These are phyloP conservation scores for Cephus nigrinus DNA, from an alignment of 2,888 invertebrate genomes.

Conservation along the genomic window DNA sequence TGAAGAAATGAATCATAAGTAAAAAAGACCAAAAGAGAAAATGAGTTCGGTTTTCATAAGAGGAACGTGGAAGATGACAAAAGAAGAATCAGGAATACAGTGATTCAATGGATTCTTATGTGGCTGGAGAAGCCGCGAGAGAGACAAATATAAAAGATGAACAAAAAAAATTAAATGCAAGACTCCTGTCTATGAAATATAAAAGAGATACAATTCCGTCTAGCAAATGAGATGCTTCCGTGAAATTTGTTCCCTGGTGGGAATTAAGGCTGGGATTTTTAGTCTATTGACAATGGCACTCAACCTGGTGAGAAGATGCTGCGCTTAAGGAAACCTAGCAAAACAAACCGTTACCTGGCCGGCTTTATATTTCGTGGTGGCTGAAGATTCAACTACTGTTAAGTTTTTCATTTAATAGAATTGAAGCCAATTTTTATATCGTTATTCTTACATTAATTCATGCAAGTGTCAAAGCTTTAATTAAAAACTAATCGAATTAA, in stretches of 20 bases:
- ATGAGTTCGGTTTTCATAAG: neutral
- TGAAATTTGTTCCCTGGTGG: neutral
- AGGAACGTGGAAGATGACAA: neutral
- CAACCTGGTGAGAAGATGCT: neutral
- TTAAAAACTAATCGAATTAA: neutral
- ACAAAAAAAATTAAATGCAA: neutral
- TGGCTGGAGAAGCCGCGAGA: neutral
- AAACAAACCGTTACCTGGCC: slow-evolving; percentile 58
- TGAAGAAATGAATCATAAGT: neutral
- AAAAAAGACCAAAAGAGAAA: neutral
- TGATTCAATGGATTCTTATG: too few relatives aligned
- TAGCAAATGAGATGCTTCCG: neutral
- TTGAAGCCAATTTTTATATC: neutral
- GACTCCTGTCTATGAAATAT: too few relatives aligned
- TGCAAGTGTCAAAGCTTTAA: neutral
- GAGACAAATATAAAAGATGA: neutral
- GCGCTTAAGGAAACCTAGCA: neutral
- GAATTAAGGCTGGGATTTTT: neutral
- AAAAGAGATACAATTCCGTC: too few relatives aligned
- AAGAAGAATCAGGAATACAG: neutral
- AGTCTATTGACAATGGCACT: neutral
- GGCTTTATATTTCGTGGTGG: slow-evolving; percentile 47
- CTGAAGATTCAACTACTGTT: neutral
- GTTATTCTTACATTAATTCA: too few relatives aligned
- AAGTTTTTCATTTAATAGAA: neutral